Conservation (phyloP, 2,888 invertebrate genomes). For the Diabrotica balteata region DNA sequence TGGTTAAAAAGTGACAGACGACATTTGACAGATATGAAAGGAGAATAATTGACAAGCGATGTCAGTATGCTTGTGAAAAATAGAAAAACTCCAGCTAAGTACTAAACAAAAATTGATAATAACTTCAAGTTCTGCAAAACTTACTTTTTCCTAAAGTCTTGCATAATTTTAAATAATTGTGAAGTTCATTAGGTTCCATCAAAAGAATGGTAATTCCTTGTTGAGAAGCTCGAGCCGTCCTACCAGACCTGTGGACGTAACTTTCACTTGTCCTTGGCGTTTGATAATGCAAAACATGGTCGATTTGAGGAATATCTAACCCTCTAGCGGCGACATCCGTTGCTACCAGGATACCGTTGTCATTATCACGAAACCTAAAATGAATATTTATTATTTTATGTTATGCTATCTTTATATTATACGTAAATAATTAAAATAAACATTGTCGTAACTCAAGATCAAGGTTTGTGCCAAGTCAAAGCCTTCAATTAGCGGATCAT, state of each 20-base stretch:
- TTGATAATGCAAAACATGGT: conserved; percentile 96
- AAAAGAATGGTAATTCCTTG: conserved; percentile 92
- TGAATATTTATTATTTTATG: not conserved
- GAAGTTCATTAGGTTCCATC: conserved; percentile 87
- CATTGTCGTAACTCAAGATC: no score
- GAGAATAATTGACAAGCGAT: no score
- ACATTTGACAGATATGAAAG: no score
- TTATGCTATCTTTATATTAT: no score
- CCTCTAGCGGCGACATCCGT: conserved; percentile 99
- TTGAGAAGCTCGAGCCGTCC: conserved; percentile 90
- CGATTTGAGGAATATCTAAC: conserved; percentile 90
- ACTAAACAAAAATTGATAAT: no score
- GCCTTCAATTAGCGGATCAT: no score
- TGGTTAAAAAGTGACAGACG: no score
- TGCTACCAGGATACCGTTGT: conserved; percentile 80
- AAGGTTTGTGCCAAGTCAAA: no score
- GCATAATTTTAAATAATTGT: conserved; percentile 80
- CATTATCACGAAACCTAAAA: conserved; percentile 73
- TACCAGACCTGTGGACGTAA: conserved; percentile 95
- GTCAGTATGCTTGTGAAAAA: no score
- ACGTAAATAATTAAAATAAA: no score
- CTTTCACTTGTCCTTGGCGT: conserved; percentile 95
- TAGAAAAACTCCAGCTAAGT: no score
- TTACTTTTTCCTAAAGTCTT: conserved; percentile 84
- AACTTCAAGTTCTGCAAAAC: conserved; percentile 37